Evolutionary conservation across 2,797 vertebrate species (phyloP), one percentile per base, ranked within the genome.

Genomic region (Sciurus carolinensis): DNA sequence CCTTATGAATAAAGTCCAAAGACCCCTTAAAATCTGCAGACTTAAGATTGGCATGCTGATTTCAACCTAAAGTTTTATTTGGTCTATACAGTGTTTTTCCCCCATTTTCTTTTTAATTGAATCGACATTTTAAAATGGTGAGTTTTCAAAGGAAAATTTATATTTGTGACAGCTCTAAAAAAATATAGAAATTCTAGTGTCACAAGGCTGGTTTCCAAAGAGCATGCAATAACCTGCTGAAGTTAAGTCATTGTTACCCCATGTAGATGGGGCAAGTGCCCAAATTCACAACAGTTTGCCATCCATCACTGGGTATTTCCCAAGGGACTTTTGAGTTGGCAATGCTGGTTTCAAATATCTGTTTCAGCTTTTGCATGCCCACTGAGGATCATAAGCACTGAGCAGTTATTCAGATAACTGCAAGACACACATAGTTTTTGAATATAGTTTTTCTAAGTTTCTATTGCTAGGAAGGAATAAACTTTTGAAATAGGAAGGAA

Each of bases 401-500:
- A 81, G 18, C 26, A 85, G 28, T 62, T 54, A 81, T n/a, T 76
- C 42, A 75, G 69, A n/a, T n/a, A 80, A 93, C 30, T 22, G 4
- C 26, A 91, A 73, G 82, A 87, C 30, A 67, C 14, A 2, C 10
- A 17, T 75, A 75, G 87, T 28, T 20, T 76, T 33, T 81, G 28
- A 81, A 18, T 66, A 39, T 54, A 77, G 85, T 10, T 72, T 82
- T 77, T 93, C 39, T 30, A 50, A 47, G 36, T 92, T 50, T 13
- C 36, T 28, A 64, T n/a, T 95, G 20, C 15, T 69, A 69, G 44
- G 36, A 87, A 50, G 42, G 20, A 81, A 93, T 47, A 81, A 72
- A 44, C 22, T 84, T 97, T 90, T 77, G 52, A 95, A 96, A 86
- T 47, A 54, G 33, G 14, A 88, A 80, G 26, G 67, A 17, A 50